Conservation (phyloP, 2,888 invertebrate species). For the Parnassius glacialis region DNA sequence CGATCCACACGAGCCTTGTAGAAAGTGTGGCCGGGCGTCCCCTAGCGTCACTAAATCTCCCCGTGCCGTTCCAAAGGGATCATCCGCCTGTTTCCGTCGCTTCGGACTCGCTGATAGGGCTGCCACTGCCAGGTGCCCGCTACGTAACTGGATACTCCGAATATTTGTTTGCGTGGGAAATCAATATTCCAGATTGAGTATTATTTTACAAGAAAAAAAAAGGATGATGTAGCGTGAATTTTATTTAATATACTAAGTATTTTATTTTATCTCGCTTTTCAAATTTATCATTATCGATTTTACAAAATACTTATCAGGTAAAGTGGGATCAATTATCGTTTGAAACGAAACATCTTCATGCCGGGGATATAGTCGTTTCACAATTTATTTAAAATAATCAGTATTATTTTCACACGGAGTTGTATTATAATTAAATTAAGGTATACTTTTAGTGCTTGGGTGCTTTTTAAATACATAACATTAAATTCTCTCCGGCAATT, state of each 20-base stretch:
- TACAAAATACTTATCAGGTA: too few species aligned
- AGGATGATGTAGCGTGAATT: background rate
- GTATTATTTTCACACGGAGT: too few species aligned
- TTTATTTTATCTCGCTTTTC: background rate
- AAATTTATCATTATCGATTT: too few species aligned
- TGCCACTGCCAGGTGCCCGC: slow-evolving; percentile 25
- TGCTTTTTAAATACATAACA: too few species aligned
- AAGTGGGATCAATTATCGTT: too few species aligned
- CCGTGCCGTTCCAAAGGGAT: slow-evolving; percentile 53
- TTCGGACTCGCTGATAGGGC: slow-evolving; percentile 40
- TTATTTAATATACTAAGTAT: background rate
- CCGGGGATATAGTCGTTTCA: too few species aligned
- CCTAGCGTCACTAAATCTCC: slow-evolving; percentile 53
- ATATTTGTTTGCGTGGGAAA: slow-evolving; percentile 20
- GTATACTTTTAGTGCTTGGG: too few species aligned
- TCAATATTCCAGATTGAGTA: slow-evolving; percentile 1
- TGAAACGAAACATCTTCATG: too few species aligned
- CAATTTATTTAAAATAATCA: too few species aligned
- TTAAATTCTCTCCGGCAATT: background rate
- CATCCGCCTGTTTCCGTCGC: slow-evolving; percentile 55
- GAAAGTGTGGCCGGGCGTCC: slow-evolving; percentile 38
- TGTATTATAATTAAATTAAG: too few species aligned
- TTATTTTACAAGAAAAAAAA: too few species aligned
- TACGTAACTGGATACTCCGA: slow-evolving; percentile 17
- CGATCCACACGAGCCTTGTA: slow-evolving; percentile 27